Base-by-base conservation (phyloP, 1,140 invertebrate genomes). In the Eubasilissa regina region DNA sequence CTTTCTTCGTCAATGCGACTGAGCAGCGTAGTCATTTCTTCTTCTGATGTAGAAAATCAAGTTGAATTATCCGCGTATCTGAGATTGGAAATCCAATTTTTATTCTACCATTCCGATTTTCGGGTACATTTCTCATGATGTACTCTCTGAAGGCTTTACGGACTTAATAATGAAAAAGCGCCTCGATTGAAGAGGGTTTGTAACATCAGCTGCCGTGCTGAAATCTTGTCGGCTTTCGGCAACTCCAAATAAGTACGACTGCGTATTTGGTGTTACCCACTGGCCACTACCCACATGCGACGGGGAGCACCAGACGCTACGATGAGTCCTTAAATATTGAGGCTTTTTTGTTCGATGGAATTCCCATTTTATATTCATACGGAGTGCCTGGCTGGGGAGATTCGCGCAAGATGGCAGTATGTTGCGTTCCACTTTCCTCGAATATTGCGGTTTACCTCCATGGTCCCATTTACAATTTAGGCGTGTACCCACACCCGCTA, bases 251-350 rank as follows among this genome's bases (percentile, higher is more conserved):
- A 64, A 25, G 60, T n/a, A 43, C 60, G 11, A 64, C 19, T 43
- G 60, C 60, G 60, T 64, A 64, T 64, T 64, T 64, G 60, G 60
- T 64, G 13, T 64, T 64, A 64, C 60, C 60, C 60, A 11, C 35
- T 21, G 55, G 25, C 25, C 25, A 35, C 25, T 35, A 35, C 25
- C n/a, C n/a, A 8, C 13, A 64, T 13, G 60, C 19, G 19, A 21
- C 55, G 17, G 11, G 15, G 21, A 21, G 21, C 55, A 58, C 21
- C 55, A 21, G 55, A 58, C 15, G 55, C 55, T 21, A 58, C n/a
- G 55, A 58, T 6, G 55, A 58, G 17, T 19, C 55, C 55, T 58
- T 58, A 58, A 58, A 58, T 10, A 21, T 58, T 9, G 55, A 11
- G 7, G 0, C 21, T 58, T 58, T 58, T 58, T 21, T 11, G 3